These are phyloP conservation scores for Branchipolynoe longqiensis DNA, from an alignment of 2,888 invertebrate genomes.

Conservation along the genomic window DNA sequence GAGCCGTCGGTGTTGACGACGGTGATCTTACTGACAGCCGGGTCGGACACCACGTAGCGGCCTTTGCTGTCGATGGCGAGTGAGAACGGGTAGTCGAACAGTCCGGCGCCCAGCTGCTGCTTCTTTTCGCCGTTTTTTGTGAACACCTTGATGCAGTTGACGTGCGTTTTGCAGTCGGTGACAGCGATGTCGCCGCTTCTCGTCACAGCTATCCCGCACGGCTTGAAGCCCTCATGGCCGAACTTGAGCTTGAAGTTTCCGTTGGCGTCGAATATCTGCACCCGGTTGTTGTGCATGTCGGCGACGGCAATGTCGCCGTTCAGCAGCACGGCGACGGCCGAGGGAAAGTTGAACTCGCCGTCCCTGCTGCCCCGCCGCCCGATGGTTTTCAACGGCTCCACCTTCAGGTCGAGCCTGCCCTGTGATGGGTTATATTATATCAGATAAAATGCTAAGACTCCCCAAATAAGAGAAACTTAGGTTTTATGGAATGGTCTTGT, in stretches of 20 bases:
- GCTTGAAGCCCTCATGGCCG: conserved; percentile 57
- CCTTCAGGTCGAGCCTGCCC: not conserved
- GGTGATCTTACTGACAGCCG: conserved; percentile 57
- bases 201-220: conserved; percentile 58
- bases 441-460: too few relatives aligned
- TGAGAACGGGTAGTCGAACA: conserved; percentile 61
- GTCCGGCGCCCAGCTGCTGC: conserved; percentile 35
- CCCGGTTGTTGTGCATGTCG: conserved; percentile 62
- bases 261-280: conserved; percentile 60
- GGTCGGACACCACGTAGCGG: conserved; percentile 59
- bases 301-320: conserved; percentile 60
- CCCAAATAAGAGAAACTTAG: too few relatives aligned
- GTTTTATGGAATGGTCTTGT: too few relatives aligned
- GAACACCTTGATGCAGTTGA: conserved; percentile 60
- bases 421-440: too few relatives aligned
- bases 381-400: conserved; percentile 33
- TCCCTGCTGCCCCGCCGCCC: conserved; percentile 54
- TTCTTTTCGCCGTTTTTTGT: conserved; percentile 36
- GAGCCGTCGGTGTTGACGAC: conserved; percentile 39
- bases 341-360: conserved; percentile 63
- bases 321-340: conserved; percentile 46
- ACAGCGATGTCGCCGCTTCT: conserved; percentile 61
- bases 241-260: conserved; percentile 54
- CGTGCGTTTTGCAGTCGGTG: conserved; percentile 54
- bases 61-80: conserved; percentile 58